Evolutionary conservation across 2,797 vertebrate species (phyloP), one percentile per base, ranked within the genome.

Genomic region (Dallia pectoralis): DNA sequence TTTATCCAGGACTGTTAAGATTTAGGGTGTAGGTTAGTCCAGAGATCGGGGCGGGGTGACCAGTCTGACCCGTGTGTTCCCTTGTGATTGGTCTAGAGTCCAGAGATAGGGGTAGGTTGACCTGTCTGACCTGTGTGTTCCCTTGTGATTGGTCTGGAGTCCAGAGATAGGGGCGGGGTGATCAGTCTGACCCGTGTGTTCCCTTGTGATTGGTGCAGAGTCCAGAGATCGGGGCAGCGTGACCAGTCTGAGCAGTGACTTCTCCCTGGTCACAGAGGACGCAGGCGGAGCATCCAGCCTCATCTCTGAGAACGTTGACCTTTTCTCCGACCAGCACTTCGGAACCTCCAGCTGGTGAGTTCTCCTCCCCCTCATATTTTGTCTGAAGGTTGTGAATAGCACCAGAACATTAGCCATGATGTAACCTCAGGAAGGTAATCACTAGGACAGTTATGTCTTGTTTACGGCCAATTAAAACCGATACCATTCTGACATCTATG

Each of bases 201-300:
- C 12, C 25, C 51, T 5, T 79, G 6, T 71, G 18, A 67, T 77
- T 61, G 1, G 33, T 73, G 33, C 88, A 99, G 97, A 95, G 80
- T 89, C 91, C 66, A 95, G 87, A 87, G 95, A 98, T 78, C 93
- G 95, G 33, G 97, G 97, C 83, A 99, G 97, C 79, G 94, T 95
- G 83, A 98, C 95, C 68, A 99, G 97, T 81, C 91, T 99, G 76
- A 95, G 96, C 93, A 99, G 97, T 0, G 97, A 97, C 81, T 99
- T 98, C 83, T 98, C 97, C 62, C 92, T 98, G 49, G 95, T 98
- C 81, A 94, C 95, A 68, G 97, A 98, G 83, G 97, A 94, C 70
- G 91, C 90, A 14, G 92, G 93, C 70, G 93, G 89, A 0, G 81
- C 91, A 30, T 94, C 94, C 84, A 95, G 93, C 81, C 91, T 95